These are phyloP conservation scores for Laspeyria flexula DNA, from an alignment of 2,888 invertebrate genomes.

Conservation along the genomic window DNA sequence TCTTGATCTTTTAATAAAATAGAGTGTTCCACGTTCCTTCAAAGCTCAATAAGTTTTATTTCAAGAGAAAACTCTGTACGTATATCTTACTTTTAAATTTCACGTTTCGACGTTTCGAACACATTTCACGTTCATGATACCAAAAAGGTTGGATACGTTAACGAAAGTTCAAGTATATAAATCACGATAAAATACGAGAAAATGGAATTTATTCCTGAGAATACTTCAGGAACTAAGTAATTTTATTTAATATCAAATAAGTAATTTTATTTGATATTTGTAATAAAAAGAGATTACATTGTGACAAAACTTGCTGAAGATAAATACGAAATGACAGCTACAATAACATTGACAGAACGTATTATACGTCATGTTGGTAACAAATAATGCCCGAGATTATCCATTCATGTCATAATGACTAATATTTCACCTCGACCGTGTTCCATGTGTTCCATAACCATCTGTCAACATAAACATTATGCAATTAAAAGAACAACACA, in stretches of 20 bases:
- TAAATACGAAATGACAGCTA: too few species aligned
- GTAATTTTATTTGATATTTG: too few species aligned
- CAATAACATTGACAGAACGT: too few species aligned
- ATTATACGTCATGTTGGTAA: too few species aligned
- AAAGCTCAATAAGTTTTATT: neutral
- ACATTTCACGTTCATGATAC: neutral
- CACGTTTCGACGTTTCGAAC: neutral
- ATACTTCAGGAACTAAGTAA: too few species aligned
- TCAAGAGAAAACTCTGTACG: neutral
- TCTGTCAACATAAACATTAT: neutral
- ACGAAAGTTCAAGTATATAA: neutral
- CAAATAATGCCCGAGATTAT: too few species aligned
- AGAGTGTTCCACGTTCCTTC: too few species aligned
- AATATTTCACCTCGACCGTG: neutral
- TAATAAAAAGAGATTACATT: too few species aligned
- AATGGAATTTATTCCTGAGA: neutral
- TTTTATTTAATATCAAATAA: too few species aligned
- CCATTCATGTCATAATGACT: too few species aligned
- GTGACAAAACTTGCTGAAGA: too few species aligned
- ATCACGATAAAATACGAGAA: neutral
- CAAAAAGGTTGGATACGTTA: neutral
- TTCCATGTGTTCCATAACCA: conserved; percentile 1
- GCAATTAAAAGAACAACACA: conserved; percentile 10
- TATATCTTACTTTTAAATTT: neutral
- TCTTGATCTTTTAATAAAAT: too few species aligned